A percentile compares a stretch with the other conserved stretches of the same genome.
Conservation (phyloP, 2,888 invertebrate species). For the Eupithecia centaureata region DNA sequence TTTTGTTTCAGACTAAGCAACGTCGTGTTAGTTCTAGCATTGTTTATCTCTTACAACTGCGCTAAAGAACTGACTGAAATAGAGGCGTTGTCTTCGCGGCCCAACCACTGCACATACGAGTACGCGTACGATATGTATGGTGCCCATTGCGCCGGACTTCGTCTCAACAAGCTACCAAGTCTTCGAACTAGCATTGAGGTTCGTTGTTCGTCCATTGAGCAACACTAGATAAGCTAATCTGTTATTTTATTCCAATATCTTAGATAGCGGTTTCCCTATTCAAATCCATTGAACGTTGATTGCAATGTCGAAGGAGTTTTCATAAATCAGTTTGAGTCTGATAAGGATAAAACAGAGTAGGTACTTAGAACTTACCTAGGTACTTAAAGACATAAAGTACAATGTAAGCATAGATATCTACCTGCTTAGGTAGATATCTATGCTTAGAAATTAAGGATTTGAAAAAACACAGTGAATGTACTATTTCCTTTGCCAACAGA, state of each 20-base stretch:
- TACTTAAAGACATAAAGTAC: neutral
- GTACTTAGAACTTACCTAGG: no score
- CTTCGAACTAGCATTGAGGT: conserved; percentile 83
- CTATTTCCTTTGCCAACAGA: conserved; percentile 70
- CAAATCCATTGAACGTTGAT: conserved; percentile 42
- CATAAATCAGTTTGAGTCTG: neutral
- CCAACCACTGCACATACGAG: conserved; percentile 79
- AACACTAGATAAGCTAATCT: conserved; percentile 44
- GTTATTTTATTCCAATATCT: conserved; percentile 29
- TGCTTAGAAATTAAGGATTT: no score
- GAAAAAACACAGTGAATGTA: neutral
- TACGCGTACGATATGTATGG: conserved; percentile 81
- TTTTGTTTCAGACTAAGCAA: conserved; percentile 54
- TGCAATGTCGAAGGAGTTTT: conserved; percentile 30
- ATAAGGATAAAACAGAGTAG: neutral
- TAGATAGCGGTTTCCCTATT: conserved; percentile 34
- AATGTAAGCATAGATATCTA: no score
- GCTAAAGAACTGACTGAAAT: conserved; percentile 68
- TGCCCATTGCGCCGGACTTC: conserved; percentile 79
- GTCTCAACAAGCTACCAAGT: conserved; percentile 76
- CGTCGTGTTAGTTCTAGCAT: conserved; percentile 47
- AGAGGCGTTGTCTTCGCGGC: conserved; percentile 62
- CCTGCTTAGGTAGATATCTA: no score
- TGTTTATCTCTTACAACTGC: conserved; percentile 46
- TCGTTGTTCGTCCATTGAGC: conserved; percentile 62